phyloP scores from a whole-genome alignment of 2,797 vertebrate genomes.

The Syngnathus rostellatus region DNA sequence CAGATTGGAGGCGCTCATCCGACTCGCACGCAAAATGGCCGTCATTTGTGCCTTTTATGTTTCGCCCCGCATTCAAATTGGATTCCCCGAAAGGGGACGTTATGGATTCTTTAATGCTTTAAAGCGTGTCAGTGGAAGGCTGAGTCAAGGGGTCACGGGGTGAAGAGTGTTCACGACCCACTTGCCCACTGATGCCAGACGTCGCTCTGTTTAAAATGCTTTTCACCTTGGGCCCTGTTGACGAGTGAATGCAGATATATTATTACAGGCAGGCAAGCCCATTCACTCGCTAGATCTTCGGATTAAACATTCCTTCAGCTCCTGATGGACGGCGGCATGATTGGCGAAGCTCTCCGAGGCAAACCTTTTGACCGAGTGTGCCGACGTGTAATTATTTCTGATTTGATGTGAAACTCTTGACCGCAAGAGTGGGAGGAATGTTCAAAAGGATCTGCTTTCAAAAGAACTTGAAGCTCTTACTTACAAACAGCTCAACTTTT shows the following conservation, averaged over 20 bases:
- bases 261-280: neutral
- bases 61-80: neutral
- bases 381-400: neutral
- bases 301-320: neutral
- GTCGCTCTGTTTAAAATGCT: conserved; percentile 22
- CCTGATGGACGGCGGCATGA: neutral
- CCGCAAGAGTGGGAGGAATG: neutral
- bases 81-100: conserved; percentile 3
- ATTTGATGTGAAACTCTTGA: neutral
- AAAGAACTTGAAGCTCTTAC: neutral
- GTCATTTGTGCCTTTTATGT: neutral
- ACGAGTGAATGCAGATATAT: neutral
- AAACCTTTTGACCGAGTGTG: neutral
- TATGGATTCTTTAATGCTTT: neutral
- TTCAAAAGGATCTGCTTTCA: neutral
- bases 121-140: neutral
- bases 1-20: neutral
- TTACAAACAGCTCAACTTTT: neutral
- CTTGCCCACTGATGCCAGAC: conserved; percentile 24
- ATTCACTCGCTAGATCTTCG: neutral
- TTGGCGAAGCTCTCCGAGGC: neutral
- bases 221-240: conserved; percentile 1
- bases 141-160: conserved; percentile 16
- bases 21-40: neutral
- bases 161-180: conserved; percentile 28